Evolutionary conservation across 2,888 invertebrate genomes (phyloP), one percentile per base, ranked within the genome.

Genomic region (Cristatella mucedo): DNA sequence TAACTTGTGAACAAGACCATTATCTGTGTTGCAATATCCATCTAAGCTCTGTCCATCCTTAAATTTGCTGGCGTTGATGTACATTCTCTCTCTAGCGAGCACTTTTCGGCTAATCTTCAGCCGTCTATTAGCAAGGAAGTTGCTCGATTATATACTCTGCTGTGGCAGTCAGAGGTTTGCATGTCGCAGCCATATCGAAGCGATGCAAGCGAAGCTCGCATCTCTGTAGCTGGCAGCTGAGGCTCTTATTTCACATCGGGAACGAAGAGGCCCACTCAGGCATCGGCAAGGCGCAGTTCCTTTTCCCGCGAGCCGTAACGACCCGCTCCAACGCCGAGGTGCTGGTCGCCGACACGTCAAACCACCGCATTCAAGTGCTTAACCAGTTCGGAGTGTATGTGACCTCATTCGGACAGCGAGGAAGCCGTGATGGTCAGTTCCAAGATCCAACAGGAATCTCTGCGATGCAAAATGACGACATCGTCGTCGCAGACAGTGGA

Each of bases 401-500:
- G 34, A 37, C 41, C 16, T 47, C 45, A 19, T 51, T 59, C 29
- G 61, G 61, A 2, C 42, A 26, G 3, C 46, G 46, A 34, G 59
- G 61, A 2, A 44, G 21, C 1, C 47, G 45, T 6, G 41, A 48
- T 16, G 53, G 54, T 5, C 46, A 61, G 41, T 57, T 61, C 41
- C 48, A 57, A 29, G 52, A 55, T 29, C 61, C 61, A 4, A 49
- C 50, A 3, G 57, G 52, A 16, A 13, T 61, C 1, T 46, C 53
- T 4, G 54, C 54, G 39, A 38, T 58, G 24, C 53, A 53, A 4
- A 57, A 58, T 44, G 57, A 53, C 2, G 54, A 57, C 31, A 38
- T 58, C n/a, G 56, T 53, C 4, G 57, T 61, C 7, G 57, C 59
- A 4, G 61, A 61, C 40, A 54, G 51, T 29, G 53, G 52, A 36